These are phyloP conservation scores for Gortyna flavago DNA, from an alignment of 2,888 invertebrate genomes.

Conservation along the genomic window DNA sequence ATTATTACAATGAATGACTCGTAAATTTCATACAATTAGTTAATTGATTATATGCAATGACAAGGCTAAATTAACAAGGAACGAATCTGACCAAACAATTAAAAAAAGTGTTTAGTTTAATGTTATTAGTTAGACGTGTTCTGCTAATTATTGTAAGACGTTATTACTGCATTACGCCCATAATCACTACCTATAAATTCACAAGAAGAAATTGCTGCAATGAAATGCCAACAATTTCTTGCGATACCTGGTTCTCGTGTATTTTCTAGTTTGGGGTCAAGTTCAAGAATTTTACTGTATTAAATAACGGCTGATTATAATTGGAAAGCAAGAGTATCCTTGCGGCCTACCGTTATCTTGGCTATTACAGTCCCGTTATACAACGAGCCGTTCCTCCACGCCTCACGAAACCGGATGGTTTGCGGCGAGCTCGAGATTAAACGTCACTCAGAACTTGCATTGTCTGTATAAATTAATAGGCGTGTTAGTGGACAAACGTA, in stretches of 20 bases:
- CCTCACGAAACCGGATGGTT: conserved; percentile 38
- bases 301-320: conserved; percentile 56
- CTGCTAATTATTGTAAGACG: neutral
- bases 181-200: neutral
- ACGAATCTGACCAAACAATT: neutral
- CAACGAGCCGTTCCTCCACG: conserved; percentile 43
- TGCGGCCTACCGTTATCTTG: conserved; percentile 59
- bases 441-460: conserved; percentile 10
- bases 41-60: neutral
- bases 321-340: conserved; percentile 66
- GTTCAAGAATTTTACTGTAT: conserved; percentile 38
- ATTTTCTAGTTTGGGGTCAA: conserved; percentile 38
- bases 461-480: neutral
- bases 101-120: neutral
- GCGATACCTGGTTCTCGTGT: conserved; percentile 2
- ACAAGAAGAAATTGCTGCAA: neutral
- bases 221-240: conserved; percentile 27
- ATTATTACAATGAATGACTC: neutral
- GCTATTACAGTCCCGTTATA: conserved; percentile 59
- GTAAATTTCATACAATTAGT: neutral
- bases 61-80: neutral
- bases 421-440: conserved; percentile 10
- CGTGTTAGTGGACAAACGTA: neutral
- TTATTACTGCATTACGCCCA: neutral
- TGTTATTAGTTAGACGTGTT: neutral